Evolutionary conservation across 2,888 invertebrate genomes (phyloP), one percentile per base, ranked within the genome.

Genomic region (Uloborus plumipes): DNA sequence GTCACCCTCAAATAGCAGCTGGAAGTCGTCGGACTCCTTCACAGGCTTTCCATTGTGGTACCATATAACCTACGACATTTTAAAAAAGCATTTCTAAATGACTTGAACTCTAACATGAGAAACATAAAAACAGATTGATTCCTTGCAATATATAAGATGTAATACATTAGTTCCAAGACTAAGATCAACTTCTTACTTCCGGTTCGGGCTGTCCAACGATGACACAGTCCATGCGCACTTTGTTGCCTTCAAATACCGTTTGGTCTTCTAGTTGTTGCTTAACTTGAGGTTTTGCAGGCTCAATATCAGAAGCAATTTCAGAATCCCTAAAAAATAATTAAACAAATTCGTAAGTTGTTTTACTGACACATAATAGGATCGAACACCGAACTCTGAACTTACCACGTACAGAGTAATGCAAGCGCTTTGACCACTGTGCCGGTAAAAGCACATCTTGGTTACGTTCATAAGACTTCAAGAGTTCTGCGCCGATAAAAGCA

Each of bases 191-290:
- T 87, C 87, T 87, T 87, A 94, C 94, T 90, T 94, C 94, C 0
- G 95, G 95, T 88, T 94, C 94, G 0, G 95, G 95, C 87, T 93
- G 93, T 0, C 94, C 95, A 58, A 94, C 91, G 85, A 95, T 94
- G 53, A 94, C 91, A 87, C 94, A 94, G 87, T 94, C 94, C 84
- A 94, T 88, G 53, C 93, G 90, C 11, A 93, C 92, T 31, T 92
- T 91, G 67, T 92, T 92, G 16, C 94, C 94, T 89, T 95, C 94
- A 74, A 70, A 39, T 49, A 92, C 92, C 4, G 91, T 90, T 14
- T 92, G 89, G 88, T 95, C 93, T 87, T 92, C 92, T 20, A 95
- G 89, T 0, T 93, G 91, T 84, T 93, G 88, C 87, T 93, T 93
- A 62, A 94, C 92, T 49, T 92, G 91, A 0, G 94, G 94, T 86